Conservation (phyloP, 2,888 invertebrate genomes). For the Cristatella mucedo region DNA sequence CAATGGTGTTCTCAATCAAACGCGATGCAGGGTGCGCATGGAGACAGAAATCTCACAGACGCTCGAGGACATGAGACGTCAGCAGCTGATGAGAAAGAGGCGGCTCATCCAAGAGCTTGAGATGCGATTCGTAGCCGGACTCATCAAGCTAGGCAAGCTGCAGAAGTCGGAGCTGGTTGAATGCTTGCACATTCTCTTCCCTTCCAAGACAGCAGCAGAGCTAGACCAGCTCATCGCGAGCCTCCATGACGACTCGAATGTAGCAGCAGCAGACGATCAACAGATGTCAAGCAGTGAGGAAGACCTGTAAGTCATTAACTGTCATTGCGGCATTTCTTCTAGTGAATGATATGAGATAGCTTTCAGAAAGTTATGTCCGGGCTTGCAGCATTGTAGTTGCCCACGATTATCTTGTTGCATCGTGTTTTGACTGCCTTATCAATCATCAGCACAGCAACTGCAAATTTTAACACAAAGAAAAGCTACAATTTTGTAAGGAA, state of each 20-base stretch:
- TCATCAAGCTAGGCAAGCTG: constrained; percentile 27
- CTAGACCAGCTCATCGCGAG: constrained; percentile 20
- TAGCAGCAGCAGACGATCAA: constrained; percentile 5
- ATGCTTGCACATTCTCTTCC: constrained; percentile 27
- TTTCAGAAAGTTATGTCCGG: too few species aligned
- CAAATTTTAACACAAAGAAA: too few species aligned
- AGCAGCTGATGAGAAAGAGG: constrained; percentile 23
- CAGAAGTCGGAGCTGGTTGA: constrained; percentile 21
- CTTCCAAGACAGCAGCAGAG: constrained; percentile 22
- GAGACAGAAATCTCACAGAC: constrained; percentile 30
- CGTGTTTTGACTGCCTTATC: too few species aligned
- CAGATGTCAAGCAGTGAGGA: too few species aligned
- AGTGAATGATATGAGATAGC: too few species aligned
- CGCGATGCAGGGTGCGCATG: constrained; percentile 21
- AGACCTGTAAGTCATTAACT: constrained; percentile 4
- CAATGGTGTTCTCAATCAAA: neutral
- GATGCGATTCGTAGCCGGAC: constrained; percentile 27
- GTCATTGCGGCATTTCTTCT: neutral
- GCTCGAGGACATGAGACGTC: constrained; percentile 24
- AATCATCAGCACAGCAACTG: too few species aligned
- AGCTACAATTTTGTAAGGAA: too few species aligned
- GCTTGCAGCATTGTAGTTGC: too few species aligned
- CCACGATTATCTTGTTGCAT: too few species aligned
- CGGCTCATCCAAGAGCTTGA: constrained; percentile 29
- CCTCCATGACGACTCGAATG: constrained; percentile 17